phyloP scores from a whole-genome alignment of 2,888 invertebrate genomes.

The Nomada lathburiana region DNA sequence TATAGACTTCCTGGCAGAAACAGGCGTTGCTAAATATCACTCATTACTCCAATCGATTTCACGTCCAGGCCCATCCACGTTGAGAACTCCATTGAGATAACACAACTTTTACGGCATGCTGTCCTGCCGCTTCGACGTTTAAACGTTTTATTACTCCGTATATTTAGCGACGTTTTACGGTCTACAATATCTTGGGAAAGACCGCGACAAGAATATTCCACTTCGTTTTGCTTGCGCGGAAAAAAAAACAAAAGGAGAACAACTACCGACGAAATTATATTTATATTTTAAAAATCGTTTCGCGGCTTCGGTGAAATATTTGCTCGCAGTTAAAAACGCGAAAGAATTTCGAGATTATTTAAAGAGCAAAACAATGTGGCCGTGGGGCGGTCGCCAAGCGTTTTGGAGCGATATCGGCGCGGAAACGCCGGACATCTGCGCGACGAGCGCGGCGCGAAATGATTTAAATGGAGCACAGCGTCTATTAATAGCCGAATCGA shows the following conservation, averaged over 20 bases:
- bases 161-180: background rate
- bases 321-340: no score
- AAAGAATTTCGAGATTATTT: no score
- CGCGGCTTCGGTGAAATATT: no score
- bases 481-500: slow-evolving; percentile 30
- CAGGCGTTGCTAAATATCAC: background rate
- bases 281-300: no score
- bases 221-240: no score
- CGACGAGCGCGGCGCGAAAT: background rate
- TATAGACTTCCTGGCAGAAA: background rate
- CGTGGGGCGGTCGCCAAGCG: background rate
- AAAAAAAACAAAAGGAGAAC: no score
- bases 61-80: background rate
- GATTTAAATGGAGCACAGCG: slow-evolving; percentile 11
- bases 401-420: slow-evolving; percentile 7
- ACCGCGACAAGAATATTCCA: no score
- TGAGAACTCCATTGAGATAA: background rate
- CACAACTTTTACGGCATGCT: background rate
- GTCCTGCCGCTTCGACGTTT: background rate
- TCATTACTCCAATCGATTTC: no score
- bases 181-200: background rate
- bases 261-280: no score
- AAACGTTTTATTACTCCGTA: slow-evolving; percentile 5
- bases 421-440: slow-evolving; percentile 17
- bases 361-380: background rate